Evolutionary conservation across 2,113 vertebrate species (phyloP), one percentile per base, ranked within the genome.

Genomic region (Thunnus thynnus): DNA sequence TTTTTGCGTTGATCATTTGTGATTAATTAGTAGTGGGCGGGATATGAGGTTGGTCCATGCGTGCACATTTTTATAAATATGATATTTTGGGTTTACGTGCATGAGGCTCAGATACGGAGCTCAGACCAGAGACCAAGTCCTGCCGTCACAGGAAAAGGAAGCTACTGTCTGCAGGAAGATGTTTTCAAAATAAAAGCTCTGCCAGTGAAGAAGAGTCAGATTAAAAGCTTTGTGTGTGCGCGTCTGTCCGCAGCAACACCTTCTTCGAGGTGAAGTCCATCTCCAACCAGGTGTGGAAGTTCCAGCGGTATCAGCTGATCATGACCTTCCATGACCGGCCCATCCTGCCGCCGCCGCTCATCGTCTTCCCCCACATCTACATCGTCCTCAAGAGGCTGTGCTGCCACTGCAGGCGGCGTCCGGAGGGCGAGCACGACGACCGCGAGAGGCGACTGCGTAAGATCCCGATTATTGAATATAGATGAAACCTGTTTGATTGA

Each of bases 281-380:
- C 91, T 99, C 98, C 47, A 99, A 99, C 91, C 98, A 99, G 92
- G 96, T 99, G 27, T 99, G 98, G 98, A 99, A 99, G 91, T 99
- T 99, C 90, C 98, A 99, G 90, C 92, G 98, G 0, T 99, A 99
- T 68, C 98, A 99, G 92, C 93, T 99, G 83, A 99, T 99, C 76
- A 99, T 99, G 97, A 99, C 97, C 0, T 99, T 99, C 90, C 97
- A 99, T 1, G 98, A 99, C 90, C 95, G 98, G 2, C 98, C 98
- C 1, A 96, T 99, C 62, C 95, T 99, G 3, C 98, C 98, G 0
- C 98, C 98, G 0, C 98, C 98, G 0, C 96, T 99, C 93, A 99
- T 99, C 84, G 85, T 99, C 83, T 91, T 99, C 76, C 98, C 97
- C 52, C 98, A 98, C 88, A 86, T 99, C 82, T 98, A 97, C 84